Base-by-base conservation (phyloP, 92 coral and sea anemone genomes). In the Siderastrea siderea region DNA sequence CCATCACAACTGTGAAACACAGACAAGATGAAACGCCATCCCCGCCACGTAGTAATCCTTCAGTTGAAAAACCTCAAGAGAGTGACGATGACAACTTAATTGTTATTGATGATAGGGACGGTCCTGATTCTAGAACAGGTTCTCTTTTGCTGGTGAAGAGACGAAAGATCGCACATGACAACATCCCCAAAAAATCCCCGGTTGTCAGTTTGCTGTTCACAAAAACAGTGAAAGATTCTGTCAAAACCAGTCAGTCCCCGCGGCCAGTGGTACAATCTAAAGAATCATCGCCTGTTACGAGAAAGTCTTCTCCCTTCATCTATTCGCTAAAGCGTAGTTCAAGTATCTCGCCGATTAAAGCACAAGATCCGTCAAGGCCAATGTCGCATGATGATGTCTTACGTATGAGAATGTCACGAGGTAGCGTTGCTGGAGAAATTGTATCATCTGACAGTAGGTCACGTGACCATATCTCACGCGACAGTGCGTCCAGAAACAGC, bases 151-250 rank as follows among this genome's bases (percentile, higher is more conserved):
- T 79, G 8, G 47, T 72, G 38, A 85, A 81, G 49, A 89, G 90
- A 74, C 79, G 94, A 60, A 84, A 61, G 64, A n/a, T 90, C 6
- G 9, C 69, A 0, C 54, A 74, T 65, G 94, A 86, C 19, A 62
- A 82, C 46, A 67, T 80, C 4, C 81, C 85, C 6, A 93, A 68
- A 69, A 93, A 87, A 67, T 93, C 95, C 2, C 95, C 95, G 45
- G 95, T 90, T 1, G 95, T 93, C 15, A 86, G 77, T 50, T 84
- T 93, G 55, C 67, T 92, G 69, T 93, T 84, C 82, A 74, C 70
- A 4, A 47, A 59, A 13, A 75, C 67, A 58, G 72, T 74, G 44
- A 90, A 61, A 52, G 75, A 19, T 54, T 45, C 62, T 11, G 53
- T 26, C 44, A 47, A 65, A 49, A 44, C 47, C 59, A 52, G 65